Base-by-base conservation (phyloP, 2,888 invertebrate genomes). In the Odontocolon sp. region DNA sequence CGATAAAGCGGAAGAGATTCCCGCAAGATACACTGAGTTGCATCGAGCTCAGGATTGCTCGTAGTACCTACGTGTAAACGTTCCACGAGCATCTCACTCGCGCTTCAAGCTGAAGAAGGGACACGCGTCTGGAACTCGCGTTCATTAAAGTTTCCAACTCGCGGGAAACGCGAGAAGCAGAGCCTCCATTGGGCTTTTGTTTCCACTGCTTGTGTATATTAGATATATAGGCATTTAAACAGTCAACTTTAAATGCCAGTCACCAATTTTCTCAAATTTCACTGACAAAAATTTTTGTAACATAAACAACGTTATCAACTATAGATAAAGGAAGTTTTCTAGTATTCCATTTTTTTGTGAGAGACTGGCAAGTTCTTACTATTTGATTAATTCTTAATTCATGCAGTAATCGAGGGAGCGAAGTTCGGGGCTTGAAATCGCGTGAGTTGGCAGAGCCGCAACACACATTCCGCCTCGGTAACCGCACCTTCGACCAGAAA, bases 361-460 rank as follows among this genome's bases (percentile, higher is more conserved):
- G 50, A 42, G 56, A 47, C 33, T 54, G 63, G 40, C 61, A 56
- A 57, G 42, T 59, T 23, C 38, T 31, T 18, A 33, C 23, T 63
- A 68, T 63, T 23, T 63, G 56, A 74, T 68, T 63, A 63, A 74
- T 68, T 63, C 56, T 63, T 63, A 47, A 74, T 74, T 74, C 63
- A 56, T 68, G 68, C 56, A 47, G 63, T 47, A 31, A 68, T 40
- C 54, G 63, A 68, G 33, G 14, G 56, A 31, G 31, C 45, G 56
- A 73, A 67, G 61, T 52, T 61, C 52, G 57, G 64, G 59, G 52
- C 26, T 40, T 63, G 47, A 47, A 63, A 6, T 47, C 56, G 45
- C 67, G 61, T 74, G 63, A 74, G 68, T 68, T 68, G 68, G 74
- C 68, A 68, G 38, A 16, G 26, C 52, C 45, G 52, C 68, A 63